Evolutionary conservation across 2,888 invertebrate species (phyloP).

Genomic region (Metallyticus violacea): DNA sequence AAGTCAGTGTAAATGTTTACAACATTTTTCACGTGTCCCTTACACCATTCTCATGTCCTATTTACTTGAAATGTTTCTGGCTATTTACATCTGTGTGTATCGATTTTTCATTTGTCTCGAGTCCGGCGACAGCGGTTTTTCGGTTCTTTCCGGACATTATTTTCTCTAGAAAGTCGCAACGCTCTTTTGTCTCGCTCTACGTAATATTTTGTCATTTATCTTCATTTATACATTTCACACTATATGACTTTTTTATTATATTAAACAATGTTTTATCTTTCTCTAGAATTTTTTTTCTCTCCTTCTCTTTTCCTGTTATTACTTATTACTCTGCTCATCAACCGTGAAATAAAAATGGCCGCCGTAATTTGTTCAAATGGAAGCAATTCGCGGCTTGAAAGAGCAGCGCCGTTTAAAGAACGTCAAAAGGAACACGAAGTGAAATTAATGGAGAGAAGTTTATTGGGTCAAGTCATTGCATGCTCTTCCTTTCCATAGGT

Average conservation of each 20-base stretch:
- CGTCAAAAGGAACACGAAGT: too few relatives aligned
- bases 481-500: too few relatives aligned
- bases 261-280: background rate
- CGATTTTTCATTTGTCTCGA: background rate
- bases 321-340: background rate
- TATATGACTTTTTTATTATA: background rate
- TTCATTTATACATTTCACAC: background rate
- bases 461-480: too few relatives aligned
- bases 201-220: background rate
- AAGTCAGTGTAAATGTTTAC: background rate
- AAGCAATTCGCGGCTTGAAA: background rate
- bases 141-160: background rate
- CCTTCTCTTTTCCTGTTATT: background rate
- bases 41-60: background rate
- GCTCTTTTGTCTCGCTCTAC: background rate
- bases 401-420: background rate
- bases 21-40: background rate
- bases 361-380: background rate
- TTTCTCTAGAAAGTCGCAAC: background rate
- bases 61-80: background rate
- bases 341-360: background rate
- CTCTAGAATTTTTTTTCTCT: background rate
- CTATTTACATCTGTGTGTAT: background rate
- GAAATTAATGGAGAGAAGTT: too few relatives aligned
- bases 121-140: background rate